phyloP scores from a whole-genome alignment of 2,113 vertebrate genomes.

The Colaptes auratus region DNA sequence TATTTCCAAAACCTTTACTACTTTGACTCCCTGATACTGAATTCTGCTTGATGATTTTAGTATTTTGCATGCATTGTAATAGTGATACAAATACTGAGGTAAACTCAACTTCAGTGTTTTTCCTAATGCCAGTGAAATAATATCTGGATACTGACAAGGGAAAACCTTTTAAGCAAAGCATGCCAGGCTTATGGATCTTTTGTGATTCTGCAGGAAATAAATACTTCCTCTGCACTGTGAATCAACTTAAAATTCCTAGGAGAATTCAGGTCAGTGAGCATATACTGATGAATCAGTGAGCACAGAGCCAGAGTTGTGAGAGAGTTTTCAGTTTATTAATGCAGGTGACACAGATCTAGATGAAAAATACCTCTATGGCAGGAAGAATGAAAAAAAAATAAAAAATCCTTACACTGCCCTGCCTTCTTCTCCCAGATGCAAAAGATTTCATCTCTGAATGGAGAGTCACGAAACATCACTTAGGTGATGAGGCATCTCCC shows the following conservation, averaged over 20 bases:
- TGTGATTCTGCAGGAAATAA: conserved; percentile 7
- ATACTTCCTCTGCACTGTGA: background rate
- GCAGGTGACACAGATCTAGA: background rate
- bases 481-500: background rate
- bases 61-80: background rate
- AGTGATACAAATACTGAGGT: background rate
- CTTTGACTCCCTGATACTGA: background rate
- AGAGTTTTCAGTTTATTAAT: background rate
- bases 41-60: background rate
- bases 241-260: conserved; percentile 39
- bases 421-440: background rate
- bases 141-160: background rate
- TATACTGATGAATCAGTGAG: background rate
- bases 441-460: background rate
- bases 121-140: conserved; percentile 4
- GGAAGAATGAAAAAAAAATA: background rate
- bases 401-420: background rate
- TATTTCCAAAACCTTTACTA: background rate
- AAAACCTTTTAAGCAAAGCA: background rate
- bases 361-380: background rate
- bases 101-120: background rate
- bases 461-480: background rate
- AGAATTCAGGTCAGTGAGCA: conserved; percentile 46
- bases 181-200: background rate
- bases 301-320: background rate